Evolutionary conservation across 2,888 invertebrate species (phyloP), one percentile per base, ranked within the genome.

Genomic region (Pollenia griseotomentosa): DNA sequence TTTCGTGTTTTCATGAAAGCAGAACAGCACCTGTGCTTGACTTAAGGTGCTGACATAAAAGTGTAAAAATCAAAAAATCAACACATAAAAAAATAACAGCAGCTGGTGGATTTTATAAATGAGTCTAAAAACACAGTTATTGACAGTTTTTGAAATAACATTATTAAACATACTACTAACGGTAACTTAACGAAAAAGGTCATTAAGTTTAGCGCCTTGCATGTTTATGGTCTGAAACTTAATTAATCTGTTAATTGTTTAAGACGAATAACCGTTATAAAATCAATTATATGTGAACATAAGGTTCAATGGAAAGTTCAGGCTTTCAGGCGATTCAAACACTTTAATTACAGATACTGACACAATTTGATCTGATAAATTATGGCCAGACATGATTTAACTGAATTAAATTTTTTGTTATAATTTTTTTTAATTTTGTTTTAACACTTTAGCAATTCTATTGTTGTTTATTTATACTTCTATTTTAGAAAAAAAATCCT

Each of bases 191-290:
- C 51, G 42, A 78, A 78, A 86, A 83, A 87, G 87, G 87, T 87
- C 87, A 87, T 87, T 87, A 84, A 84, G 74, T 87, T 87, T 87
- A 84, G 84, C 87, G 74, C 81, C 46, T 66, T 75, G 80, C 77
- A 81, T 73, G 79, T 66, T 63, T 7, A 10, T 68, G 42, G 42
- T 2, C 12, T 40, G n/a, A 51, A 9, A 51, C 16, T 33, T 68
- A 63, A 81, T 85, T 82, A 82, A 63, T 77, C 16, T 71, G 57
- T 68, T 86, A 83, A 80, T 83, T 83, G 65, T 59, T 57, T n/a
- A 79, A 63, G 44, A 46, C 63, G 65, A 66, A 59, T 40, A 73
- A 77, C 70, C 51, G 74, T 57, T 70, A 65, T 11, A 70, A 77
- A 66, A 78, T 59, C 59, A 79, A 74, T 80, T 61, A 61, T 61